phyloP scores from a whole-genome alignment of 2,797 vertebrate species.

The Anas georgica region DNA sequence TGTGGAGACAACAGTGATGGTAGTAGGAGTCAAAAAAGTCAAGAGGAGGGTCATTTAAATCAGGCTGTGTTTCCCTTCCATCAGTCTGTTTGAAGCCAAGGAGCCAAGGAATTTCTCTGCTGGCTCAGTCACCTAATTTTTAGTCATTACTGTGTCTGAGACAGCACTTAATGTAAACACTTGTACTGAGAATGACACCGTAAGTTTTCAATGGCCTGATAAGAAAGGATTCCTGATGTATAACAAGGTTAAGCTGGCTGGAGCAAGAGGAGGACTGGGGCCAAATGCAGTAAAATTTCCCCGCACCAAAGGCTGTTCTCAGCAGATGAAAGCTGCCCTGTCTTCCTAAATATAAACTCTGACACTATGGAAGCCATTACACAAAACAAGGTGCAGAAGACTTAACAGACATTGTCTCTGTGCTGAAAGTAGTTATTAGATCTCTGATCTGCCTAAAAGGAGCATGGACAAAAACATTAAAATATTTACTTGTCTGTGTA shows the following conservation, averaged over 20 bases:
- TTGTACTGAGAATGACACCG: not conserved
- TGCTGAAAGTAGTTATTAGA: not conserved
- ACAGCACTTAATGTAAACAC: not conserved
- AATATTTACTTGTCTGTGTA: not conserved
- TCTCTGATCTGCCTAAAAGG: not conserved
- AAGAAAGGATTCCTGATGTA: not conserved
- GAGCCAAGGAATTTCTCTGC: not conserved
- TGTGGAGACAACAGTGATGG: not conserved
- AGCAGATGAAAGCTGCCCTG: not conserved
- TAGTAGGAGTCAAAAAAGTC: not conserved
- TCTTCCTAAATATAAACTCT: not conserved
- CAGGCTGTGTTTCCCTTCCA: not conserved
- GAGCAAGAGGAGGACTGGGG: not conserved
- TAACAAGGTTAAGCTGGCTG: not conserved
- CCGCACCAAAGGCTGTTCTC: not conserved
- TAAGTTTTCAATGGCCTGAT: not conserved
- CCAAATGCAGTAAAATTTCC: not conserved
- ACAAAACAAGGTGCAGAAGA: not conserved
- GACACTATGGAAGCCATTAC: accelerated
- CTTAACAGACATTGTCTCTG: not conserved
- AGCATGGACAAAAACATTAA: not conserved
- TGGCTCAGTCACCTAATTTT: not conserved
- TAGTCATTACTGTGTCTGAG: not conserved
- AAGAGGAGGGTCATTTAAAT: not conserved
- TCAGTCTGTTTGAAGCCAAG: not conserved